Base-by-base conservation (phyloP, 2,888 invertebrate species). In the Cerceris rybyensis region DNA sequence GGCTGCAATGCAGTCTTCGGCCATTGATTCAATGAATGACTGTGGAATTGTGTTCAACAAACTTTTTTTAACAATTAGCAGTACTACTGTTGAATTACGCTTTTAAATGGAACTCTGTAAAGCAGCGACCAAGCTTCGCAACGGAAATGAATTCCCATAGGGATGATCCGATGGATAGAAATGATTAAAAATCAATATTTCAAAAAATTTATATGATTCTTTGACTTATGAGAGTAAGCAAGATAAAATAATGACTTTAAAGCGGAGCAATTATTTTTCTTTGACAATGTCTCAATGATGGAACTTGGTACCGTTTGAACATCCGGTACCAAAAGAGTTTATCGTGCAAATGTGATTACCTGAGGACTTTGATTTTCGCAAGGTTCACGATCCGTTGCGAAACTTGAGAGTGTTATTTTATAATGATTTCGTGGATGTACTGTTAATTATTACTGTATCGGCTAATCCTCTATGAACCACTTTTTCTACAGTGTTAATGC, bases 21-120 rank as follows among this genome's bases (percentile, higher is more conserved):
- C 75, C 81, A 79, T 83, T 81, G 74, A 73, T 83, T 83, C 77
- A 77, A 75, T 72, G 83, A 75, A 77, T 79, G 75, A 81, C 81
- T 81, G 83, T 81, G 81, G 79, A 84, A 84, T 82, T 84, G 84
- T 84, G 84, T 84, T 82, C 84, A 81, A 70, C 65, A 68, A 75
- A 76, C 67, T 73, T 74, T 80, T 73, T 80, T 70, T 74, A 77
- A 75, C 52, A 43, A 69, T 79, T 73, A 81, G 75, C 73, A 75
- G 54, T 73, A 79, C 67, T 70, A 69, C 65, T 50, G 68, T 77
- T 80, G 63, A 77, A 81, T 77, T 80, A 75, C 77, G 77, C 80
- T 76, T 78, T 73, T 68, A 67, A 76, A 42, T 61, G 5, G 57
- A 74, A 69, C 68, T 58, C 46, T 54, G 65, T 59, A 14, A 74